These are phyloP conservation scores for Subacronicta megacephala DNA, from an alignment of 2,888 invertebrate genomes.

Conservation along the genomic window DNA sequence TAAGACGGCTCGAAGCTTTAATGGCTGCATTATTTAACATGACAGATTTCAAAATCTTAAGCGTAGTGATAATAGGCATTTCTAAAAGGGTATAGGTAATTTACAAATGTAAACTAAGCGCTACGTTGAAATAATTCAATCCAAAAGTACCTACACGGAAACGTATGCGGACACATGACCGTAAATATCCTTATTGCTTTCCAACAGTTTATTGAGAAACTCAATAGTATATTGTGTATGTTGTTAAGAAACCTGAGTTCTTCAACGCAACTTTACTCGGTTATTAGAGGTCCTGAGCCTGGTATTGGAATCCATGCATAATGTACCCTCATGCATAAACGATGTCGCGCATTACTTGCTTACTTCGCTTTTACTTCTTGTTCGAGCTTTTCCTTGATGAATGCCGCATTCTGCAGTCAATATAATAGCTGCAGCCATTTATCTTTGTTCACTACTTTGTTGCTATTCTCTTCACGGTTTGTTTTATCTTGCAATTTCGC, in stretches of 20 bases:
- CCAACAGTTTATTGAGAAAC: constrained; percentile 52
- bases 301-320: constrained; percentile 82
- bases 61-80: constrained; percentile 11
- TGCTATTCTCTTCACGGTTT: constrained; percentile 46
- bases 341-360: constrained; percentile 75
- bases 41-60: constrained; percentile 12
- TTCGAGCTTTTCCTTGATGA: constrained; percentile 66
- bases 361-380: constrained; percentile 73
- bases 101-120: constrained; percentile 2
- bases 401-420: constrained; percentile 62
- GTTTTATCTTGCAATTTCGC: constrained; percentile 20
- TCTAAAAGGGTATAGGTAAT: constrained; percentile 23
- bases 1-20: constrained; percentile 22
- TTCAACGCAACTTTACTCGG: constrained; percentile 67
- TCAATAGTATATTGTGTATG: constrained; percentile 56
- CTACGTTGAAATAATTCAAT: constrained; percentile 35
- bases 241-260: constrained; percentile 54
- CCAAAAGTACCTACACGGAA: constrained; percentile 45
- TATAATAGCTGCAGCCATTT: constrained; percentile 62
- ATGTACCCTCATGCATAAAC: constrained; percentile 83
- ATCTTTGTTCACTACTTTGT: constrained; percentile 54
- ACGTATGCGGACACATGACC: constrained; percentile 46
- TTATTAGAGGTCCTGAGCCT: constrained; percentile 72
- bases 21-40: constrained; percentile 20
- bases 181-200: constrained; percentile 57